Base-by-base conservation (phyloP, 2,113 vertebrate genomes). In the Eudorcas thomsonii region DNA sequence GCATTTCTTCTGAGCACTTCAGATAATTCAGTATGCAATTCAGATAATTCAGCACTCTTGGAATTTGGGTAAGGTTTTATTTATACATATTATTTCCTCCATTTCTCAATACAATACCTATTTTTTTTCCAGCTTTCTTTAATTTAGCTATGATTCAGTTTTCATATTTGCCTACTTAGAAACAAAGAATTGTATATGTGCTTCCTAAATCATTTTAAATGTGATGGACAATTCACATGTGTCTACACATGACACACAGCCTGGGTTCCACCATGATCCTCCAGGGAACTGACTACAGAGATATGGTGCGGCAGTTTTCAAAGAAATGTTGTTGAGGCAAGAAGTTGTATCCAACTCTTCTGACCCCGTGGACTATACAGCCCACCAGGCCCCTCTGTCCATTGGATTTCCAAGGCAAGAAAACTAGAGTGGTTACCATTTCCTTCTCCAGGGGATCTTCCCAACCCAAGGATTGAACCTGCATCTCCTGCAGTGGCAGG, bases 171-270 rank as follows among this genome's bases (percentile, higher is more conserved):
- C 16, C 7, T 78, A 54, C 23, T 74, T 57, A 71, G 5, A 57
- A 60, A 90, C 3, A 89, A 52, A 91, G 4, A 36, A 85, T 26
- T 67, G 1, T 15, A 39, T 17, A 28, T 28, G 25, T 88, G 54
- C 15, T 55, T 64, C 17, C 17, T 81, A 54, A 71, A 23, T 77
- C 11, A 57, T 50, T 62, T 8, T 64, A 71, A 90, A 87, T 39
- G 7, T 19, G 39, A 64, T 0, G 0, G 1, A 14, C 3, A 62
- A 1, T 7, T 78, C 14, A 74, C 10, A 25, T 26, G 36, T 23
- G 14, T 45, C 14, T 25, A 28, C 21, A 19, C 7, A 4, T 33
- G 5, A 90, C 23, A 16, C 43, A 39, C 7, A 39, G 6, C 3
- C 7, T 26, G 26, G 10, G 3, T 17, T 57, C 55, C 10, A 2